Percentiles rank a stretch among this genome's conserved stretches.
Conservation (phyloP, 2,113 vertebrate genomes). For the Plecotus auritus region DNA sequence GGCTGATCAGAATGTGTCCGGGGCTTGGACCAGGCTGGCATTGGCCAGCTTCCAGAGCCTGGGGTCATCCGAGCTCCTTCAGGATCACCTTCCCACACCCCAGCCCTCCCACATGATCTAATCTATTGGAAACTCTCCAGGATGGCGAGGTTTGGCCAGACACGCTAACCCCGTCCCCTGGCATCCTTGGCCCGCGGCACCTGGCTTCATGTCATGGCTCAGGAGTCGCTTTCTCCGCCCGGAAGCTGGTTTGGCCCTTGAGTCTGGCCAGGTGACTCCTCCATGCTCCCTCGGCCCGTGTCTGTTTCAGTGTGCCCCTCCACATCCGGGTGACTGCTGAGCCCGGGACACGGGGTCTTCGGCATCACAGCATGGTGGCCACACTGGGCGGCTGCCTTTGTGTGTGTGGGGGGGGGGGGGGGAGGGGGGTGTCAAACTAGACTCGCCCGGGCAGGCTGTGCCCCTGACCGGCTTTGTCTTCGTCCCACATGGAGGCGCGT, state of each 20-base stretch:
- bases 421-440: too few relatives aligned
- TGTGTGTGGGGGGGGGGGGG: neutral
- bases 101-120: neutral
- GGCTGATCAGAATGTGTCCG: neutral
- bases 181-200: neutral
- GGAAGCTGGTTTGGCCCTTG: neutral
- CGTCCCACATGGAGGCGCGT: neutral
- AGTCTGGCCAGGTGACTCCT: neutral
- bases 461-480: neutral
- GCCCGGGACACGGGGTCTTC: too few relatives aligned
- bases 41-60: neutral
- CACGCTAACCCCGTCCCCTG: neutral
- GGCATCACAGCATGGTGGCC: neutral
- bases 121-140: neutral
- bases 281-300: neutral
- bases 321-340: neutral
- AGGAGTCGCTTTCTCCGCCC: neutral
- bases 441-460: neutral
- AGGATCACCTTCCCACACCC: too few relatives aligned
- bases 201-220: neutral
- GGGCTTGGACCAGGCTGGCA: neutral
- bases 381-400: neutral
- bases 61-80: neutral
- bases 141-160: too few relatives aligned
- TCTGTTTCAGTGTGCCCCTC: accelerated